These are phyloP conservation scores for Homarus gammarus DNA, from an alignment of 2,888 invertebrate genomes.

Conservation along the genomic window DNA sequence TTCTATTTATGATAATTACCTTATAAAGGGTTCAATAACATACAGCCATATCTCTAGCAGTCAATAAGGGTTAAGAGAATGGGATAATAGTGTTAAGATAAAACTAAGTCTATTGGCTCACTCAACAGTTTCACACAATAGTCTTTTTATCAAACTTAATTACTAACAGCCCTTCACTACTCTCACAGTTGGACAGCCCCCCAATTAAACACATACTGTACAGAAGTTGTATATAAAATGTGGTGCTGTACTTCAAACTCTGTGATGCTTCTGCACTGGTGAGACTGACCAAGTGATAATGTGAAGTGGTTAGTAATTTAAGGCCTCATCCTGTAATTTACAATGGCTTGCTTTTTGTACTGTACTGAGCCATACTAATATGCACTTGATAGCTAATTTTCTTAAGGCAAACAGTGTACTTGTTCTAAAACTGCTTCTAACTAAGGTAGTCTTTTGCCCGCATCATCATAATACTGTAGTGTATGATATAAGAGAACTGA, in stretches of 20 bases:
- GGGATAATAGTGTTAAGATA: neutral
- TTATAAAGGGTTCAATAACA: neutral
- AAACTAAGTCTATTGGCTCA: neutral
- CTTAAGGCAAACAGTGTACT: neutral
- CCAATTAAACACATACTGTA: neutral
- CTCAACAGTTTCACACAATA: neutral
- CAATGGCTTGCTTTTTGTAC: neutral
- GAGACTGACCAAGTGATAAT: neutral
- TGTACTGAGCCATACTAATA: neutral
- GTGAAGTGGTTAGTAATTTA: neutral
- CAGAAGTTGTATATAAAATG: no score
- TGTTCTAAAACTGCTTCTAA: no score
- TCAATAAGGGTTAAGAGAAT: neutral
- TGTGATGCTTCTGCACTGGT: no score
- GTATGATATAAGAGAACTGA: no score
- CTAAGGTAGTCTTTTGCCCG: no score
- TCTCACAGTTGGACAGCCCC: neutral
- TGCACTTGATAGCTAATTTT: neutral
- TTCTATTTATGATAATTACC: neutral
- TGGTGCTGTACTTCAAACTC: no score
- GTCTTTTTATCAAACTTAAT: neutral
- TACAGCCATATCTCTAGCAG: neutral
- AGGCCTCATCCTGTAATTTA: neutral
- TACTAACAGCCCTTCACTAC: neutral
- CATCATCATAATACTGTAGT: neutral